Conservation (phyloP, 35 echinoderm and acorn worm species). For the Lytechinus variegatus region DNA sequence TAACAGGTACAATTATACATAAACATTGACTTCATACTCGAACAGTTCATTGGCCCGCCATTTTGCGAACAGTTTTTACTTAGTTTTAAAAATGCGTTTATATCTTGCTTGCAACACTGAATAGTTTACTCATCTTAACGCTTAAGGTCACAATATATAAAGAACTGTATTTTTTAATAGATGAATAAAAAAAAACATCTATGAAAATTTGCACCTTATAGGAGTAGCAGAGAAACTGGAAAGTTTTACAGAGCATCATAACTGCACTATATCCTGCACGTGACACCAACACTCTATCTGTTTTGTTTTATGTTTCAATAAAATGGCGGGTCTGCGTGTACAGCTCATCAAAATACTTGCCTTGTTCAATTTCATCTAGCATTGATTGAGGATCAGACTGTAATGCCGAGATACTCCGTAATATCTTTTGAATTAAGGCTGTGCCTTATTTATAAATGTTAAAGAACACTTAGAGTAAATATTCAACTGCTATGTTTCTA, state of each 20-base stretch:
- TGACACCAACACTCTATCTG: background rate
- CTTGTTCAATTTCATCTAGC: conserved; percentile 18
- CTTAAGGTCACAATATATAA: background rate
- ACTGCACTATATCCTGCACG: background rate
- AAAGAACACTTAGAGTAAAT: background rate
- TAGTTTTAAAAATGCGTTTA: background rate
- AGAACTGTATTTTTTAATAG: background rate
- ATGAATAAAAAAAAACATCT: background rate
- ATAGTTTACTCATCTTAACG: background rate
- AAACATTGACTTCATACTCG: background rate
- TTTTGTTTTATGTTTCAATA: background rate
- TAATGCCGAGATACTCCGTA: background rate
- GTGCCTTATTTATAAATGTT: conserved; percentile 43
- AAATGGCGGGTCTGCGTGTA: conserved; percentile 35
- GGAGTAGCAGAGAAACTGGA: background rate
- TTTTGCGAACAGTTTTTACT: background rate
- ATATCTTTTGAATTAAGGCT: conserved; percentile 27
- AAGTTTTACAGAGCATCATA: background rate
- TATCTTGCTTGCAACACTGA: background rate
- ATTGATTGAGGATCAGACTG: background rate
- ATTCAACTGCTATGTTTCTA: conserved; percentile 49
- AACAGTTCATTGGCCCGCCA: background rate
- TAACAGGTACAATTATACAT: conserved; percentile 34
- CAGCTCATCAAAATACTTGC: conserved; percentile 45
- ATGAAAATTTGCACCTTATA: background rate